phyloP scores from a whole-genome alignment of 2,113 vertebrate species.

The Lagopus muta region DNA sequence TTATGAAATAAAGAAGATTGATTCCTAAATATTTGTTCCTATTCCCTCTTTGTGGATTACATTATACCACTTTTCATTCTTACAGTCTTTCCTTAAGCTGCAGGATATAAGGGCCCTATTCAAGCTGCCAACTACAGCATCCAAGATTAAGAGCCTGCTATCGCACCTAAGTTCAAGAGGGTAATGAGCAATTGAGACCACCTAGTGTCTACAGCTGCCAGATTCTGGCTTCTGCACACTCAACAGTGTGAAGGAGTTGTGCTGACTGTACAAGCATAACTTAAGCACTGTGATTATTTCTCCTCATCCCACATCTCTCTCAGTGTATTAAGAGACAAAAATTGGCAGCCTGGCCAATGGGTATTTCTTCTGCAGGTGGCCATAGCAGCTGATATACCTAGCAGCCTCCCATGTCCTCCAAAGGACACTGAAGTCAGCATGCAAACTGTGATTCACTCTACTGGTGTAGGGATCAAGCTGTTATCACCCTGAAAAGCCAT shows the following conservation, averaged over 20 bases:
- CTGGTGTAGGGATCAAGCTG: neutral
- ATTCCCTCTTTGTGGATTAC: slow-evolving; percentile 53
- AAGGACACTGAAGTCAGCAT: neutral
- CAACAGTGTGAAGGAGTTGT: neutral
- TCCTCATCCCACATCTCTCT: neutral
- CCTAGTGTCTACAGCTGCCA: slow-evolving; percentile 42
- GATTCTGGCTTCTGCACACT: neutral
- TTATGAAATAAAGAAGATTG: slow-evolving; percentile 56
- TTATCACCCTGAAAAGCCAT: neutral
- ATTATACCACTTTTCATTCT: slow-evolving; percentile 53
- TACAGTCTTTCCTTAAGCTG: slow-evolving; percentile 39
- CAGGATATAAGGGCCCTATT: slow-evolving; percentile 4
- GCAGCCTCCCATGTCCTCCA: neutral
- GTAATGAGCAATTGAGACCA: slow-evolving; percentile 53
- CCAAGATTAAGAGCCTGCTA: slow-evolving; percentile 49
- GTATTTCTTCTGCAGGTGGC: neutral
- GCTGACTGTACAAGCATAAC: fast-evolving
- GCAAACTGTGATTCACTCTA: neutral
- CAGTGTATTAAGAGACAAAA: neutral
- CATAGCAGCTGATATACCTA: fast-evolving
- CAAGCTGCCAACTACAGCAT: neutral
- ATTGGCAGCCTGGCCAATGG: neutral
- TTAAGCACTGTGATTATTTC: neutral
- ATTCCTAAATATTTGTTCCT: slow-evolving; percentile 54
- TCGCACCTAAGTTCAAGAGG: neutral